phyloP scores from a whole-genome alignment of 2,113 vertebrate species.

The Brachypteracias leptosomus region DNA sequence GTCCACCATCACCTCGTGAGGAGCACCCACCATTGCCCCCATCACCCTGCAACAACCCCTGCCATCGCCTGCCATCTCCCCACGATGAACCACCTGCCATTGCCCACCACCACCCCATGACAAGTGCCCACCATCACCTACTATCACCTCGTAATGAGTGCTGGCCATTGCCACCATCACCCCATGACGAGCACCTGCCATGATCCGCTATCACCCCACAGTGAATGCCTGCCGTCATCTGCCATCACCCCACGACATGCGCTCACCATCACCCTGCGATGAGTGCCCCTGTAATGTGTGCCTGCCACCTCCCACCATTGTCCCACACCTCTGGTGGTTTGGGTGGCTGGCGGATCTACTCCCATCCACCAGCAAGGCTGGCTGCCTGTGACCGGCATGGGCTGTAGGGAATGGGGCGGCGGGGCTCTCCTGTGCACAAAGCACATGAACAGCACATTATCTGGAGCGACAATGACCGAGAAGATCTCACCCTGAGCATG shows the following conservation, averaged over 20 bases:
- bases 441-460: rapidly evolving
- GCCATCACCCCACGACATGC: not conserved
- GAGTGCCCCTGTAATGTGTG: rapidly evolving
- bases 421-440: not conserved
- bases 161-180: not conserved
- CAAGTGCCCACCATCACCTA: not conserved
- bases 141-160: not conserved
- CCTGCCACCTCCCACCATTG: not conserved
- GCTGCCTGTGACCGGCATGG: rapidly evolving
- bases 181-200: not conserved
- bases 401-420: not conserved
- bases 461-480: rapidly evolving
- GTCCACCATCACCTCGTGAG: rapidly evolving
- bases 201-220: not conserved
- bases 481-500: not conserved
- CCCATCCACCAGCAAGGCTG: rapidly evolving
- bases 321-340: rapidly evolving
- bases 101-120: not conserved
- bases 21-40: too few relatives aligned
- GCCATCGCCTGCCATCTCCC: not conserved
- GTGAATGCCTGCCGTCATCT: not conserved
- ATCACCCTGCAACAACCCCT: too few relatives aligned
- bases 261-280: rapidly evolving
- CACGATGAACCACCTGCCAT: not conserved
- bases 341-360: rapidly evolving